A percentile compares a stretch with the other conserved stretches of the same genome.
Evolutionary conservation across 2,888 invertebrate species (phyloP).

Genomic region (Carpatolechia fugitivella): DNA sequence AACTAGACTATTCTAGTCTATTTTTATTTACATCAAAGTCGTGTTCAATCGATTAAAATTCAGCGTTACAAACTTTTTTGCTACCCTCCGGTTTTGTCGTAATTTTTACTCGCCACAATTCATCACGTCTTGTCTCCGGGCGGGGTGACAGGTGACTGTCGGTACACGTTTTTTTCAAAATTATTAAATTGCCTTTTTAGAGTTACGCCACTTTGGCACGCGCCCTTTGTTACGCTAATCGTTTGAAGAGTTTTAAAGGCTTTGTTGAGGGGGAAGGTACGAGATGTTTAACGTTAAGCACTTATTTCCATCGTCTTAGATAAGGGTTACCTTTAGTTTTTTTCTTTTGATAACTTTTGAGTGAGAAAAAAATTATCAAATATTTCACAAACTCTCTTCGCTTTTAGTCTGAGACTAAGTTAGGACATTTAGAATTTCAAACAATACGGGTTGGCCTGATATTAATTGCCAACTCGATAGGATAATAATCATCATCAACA

Average conservation of each 20-base stretch:
- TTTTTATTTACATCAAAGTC: neutral
- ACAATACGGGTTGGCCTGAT: too few relatives aligned
- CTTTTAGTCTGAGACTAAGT: too few relatives aligned
- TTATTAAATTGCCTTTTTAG: constrained; percentile 38
- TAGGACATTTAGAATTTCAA: too few relatives aligned
- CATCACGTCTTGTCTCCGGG: constrained; percentile 34
- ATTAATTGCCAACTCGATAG: too few relatives aligned
- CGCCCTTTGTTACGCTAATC: neutral
- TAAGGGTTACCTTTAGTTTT: too few relatives aligned
- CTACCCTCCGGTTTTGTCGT: constrained; percentile 30
- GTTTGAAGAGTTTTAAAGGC: neutral
- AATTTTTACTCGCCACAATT: constrained; percentile 51
- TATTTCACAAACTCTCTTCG: too few relatives aligned
- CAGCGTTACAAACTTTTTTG: constrained; percentile 26
- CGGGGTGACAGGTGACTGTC: constrained; percentile 44
- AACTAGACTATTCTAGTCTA: too few relatives aligned
- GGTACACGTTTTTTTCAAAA: constrained; percentile 31
- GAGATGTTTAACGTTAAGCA: neutral
- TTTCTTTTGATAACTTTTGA: too few relatives aligned
- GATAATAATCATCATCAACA: too few relatives aligned
- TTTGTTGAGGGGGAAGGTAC: neutral
- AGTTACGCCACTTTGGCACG: constrained; percentile 25
- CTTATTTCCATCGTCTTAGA: neutral
- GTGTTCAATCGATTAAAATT: constrained; percentile 35
- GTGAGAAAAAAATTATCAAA: too few relatives aligned